These are phyloP conservation scores for Amphimedon queenslandica DNA, from an alignment of 37 sponge, comb jelly and placozoan genomes.

Conservation along the genomic window DNA sequence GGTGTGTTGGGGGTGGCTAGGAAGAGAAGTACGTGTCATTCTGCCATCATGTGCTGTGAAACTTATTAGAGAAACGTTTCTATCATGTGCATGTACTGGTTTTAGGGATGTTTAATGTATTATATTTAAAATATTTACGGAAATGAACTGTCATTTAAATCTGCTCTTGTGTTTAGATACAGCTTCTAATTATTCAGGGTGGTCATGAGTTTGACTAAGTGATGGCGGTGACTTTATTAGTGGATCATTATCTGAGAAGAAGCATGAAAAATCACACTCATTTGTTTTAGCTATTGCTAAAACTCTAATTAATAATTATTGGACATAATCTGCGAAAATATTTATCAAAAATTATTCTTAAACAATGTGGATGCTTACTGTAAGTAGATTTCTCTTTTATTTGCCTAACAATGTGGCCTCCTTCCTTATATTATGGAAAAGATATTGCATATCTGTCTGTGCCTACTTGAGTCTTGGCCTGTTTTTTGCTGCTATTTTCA, in stretches of 20 bases:
- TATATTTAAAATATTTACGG: not conserved
- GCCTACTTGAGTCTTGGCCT: slow-evolving; percentile 12
- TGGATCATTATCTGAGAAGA: too few species aligned
- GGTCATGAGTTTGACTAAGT: slow-evolving; percentile 3
- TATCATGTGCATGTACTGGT: slow-evolving; percentile 8
- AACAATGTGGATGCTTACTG: not conserved
- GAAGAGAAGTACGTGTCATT: not conserved
- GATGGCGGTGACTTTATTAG: not conserved
- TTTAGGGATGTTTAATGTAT: slow-evolving; percentile 3
- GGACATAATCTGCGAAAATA: slow-evolving; percentile 10
- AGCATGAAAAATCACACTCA: not conserved
- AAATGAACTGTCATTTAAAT: slow-evolving; percentile 4
- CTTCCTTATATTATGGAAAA: slow-evolving; percentile 12
- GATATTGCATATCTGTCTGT: not conserved
- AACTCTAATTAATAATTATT: slow-evolving; percentile 2
- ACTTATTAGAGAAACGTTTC: slow-evolving; percentile 16
- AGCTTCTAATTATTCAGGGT: slow-evolving; percentile 14
- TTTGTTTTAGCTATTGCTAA: not conserved
- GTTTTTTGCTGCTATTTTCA: slow-evolving; percentile 7
- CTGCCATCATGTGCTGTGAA: not conserved
- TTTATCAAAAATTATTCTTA: not conserved
- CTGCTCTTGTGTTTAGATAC: slow-evolving; percentile 16
- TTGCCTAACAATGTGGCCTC: slow-evolving; percentile 16
- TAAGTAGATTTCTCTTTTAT: slow-evolving; percentile 1
- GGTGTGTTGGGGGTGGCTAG: slow-evolving; percentile 31